A percentile compares a stretch with the other conserved stretches of the same genome.
These are phyloP conservation scores for Agriopis leucophaearia DNA, from an alignment of 2,888 invertebrate genomes.

Conservation along the genomic window DNA sequence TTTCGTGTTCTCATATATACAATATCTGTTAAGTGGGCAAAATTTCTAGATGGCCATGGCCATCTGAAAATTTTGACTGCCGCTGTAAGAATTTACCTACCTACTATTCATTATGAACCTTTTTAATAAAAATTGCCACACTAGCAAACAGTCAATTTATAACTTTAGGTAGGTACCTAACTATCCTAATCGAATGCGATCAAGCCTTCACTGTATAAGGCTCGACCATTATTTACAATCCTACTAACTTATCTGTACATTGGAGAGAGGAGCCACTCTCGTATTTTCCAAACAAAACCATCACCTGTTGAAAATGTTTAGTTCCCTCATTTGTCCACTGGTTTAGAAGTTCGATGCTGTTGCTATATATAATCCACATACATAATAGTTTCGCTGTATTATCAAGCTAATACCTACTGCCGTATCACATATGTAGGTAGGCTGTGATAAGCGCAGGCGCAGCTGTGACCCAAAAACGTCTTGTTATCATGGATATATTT, in stretches of 20 bases:
- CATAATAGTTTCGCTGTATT: slow-evolving; percentile 50
- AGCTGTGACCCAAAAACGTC: slow-evolving; percentile 82
- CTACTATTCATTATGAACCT: too few species aligned
- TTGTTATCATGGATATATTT: slow-evolving; percentile 47
- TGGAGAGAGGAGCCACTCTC: background rate
- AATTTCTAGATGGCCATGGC: too few species aligned
- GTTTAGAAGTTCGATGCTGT: too few species aligned
- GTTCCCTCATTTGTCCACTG: too few species aligned
- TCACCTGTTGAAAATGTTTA: background rate
- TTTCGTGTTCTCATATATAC: too few species aligned
- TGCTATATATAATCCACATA: background rate
- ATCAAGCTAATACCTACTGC: slow-evolving; percentile 42
- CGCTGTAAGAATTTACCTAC: too few species aligned
- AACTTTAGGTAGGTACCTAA: background rate
- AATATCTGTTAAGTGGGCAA: too few species aligned
- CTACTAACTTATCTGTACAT: background rate
- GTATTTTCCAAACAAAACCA: background rate
- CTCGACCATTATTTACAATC: slow-evolving; percentile 8
- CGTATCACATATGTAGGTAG: slow-evolving; percentile 64
- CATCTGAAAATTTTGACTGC: too few species aligned
- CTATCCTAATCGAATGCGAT: slow-evolving; percentile 18
- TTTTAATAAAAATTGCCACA: slow-evolving; percentile 9
- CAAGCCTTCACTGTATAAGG: slow-evolving; percentile 14
- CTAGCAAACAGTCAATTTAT: slow-evolving; percentile 37
- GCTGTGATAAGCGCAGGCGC: slow-evolving; percentile 63